A percentile compares a stretch with the other conserved stretches of the same genome.
These are phyloP conservation scores for Aphaenogaster rudis DNA, from an alignment of 1,140 invertebrate genomes.

Conservation along the genomic window DNA sequence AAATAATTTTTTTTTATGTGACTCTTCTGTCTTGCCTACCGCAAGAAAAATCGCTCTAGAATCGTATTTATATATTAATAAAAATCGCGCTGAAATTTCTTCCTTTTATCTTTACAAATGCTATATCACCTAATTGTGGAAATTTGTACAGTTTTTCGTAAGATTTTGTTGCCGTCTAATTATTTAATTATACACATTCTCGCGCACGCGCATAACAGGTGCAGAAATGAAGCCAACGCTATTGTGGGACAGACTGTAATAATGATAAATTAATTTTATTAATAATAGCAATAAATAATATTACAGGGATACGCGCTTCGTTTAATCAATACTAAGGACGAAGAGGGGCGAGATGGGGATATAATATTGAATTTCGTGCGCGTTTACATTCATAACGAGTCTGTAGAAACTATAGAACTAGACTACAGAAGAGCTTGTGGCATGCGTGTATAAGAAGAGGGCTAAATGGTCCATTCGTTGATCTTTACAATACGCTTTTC, in stretches of 20 bases:
- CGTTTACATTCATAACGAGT: constrained; percentile 66
- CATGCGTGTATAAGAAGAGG: constrained; percentile 32
- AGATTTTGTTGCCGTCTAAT: constrained; percentile 63
- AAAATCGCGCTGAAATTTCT: constrained; percentile 79
- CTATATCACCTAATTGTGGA: constrained; percentile 78
- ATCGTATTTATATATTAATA: constrained; percentile 78
- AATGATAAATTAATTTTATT: constrained; percentile 43
- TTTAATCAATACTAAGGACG: constrained; percentile 1
- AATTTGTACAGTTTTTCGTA: constrained; percentile 83
- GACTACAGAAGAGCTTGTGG: constrained; percentile 65
- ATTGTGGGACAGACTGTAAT: not conserved
- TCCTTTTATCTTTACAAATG: constrained; percentile 81
- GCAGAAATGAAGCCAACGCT: too few relatives aligned
- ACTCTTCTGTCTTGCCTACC: constrained; percentile 10
- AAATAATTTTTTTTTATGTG: not conserved
- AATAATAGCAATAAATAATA: constrained; percentile 71
- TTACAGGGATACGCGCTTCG: constrained; percentile 34
- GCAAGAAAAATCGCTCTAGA: constrained; percentile 63
- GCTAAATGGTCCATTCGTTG: constrained; percentile 36
- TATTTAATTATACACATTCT: constrained; percentile 80
- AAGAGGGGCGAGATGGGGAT: constrained; percentile 3
- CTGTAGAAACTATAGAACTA: constrained; percentile 72
- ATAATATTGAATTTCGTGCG: constrained; percentile 67
- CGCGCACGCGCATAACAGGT: constrained; percentile 23
- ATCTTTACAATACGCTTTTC: constrained; percentile 18